Base-by-base conservation (phyloP, 2,888 invertebrate species). In the Encarsia formosa region DNA sequence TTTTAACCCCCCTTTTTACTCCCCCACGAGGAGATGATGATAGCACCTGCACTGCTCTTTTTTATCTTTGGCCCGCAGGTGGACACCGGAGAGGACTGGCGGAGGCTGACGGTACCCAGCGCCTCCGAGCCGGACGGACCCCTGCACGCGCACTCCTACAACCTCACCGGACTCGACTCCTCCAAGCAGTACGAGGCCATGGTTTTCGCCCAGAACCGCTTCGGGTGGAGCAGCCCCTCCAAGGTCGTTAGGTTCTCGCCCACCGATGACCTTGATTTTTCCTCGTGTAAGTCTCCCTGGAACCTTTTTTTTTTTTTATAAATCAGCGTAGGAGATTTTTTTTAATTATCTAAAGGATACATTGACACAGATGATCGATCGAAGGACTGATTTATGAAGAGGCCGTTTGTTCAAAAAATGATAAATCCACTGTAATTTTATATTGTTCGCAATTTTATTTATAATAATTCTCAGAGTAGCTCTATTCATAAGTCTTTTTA, bases 161-260 rank as follows among this genome's bases (percentile, higher is more conserved):
- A 84, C 1, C 79, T 91, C 2, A 79, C 82, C 48, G 91, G 90
- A 0, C 76, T 91, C 2, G 81, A 83, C 23, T 83, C 85, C 1
- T 84, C 84, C 5, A 85, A 85, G 0, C 81, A 86, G 0, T 91
- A 90, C 62, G 90, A 91, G 75, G 88, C 87, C 0, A 76, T 85
- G 1, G 81, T 91, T 2, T 79, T 84, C n/a, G 87, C 89, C 0
- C 81, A 89, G 68, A 91, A 91, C 72, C 81, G 85, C 64, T 90
- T 85, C 64, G 91, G 91, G n/a, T 88, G 87, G 87, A 90, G 90
- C 61, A 85, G 86, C 61, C 84, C 85, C 0, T 89, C 89, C 11
- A 80, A 84, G 3, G 78, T 87, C 42, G 76, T 88, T 49, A 81
- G 85, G 66, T 91, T 91, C 66, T 83, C 87, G 13, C 91, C 91